phyloP scores from a whole-genome alignment of 1,140 invertebrate species.

The Colletes latitarsis region DNA sequence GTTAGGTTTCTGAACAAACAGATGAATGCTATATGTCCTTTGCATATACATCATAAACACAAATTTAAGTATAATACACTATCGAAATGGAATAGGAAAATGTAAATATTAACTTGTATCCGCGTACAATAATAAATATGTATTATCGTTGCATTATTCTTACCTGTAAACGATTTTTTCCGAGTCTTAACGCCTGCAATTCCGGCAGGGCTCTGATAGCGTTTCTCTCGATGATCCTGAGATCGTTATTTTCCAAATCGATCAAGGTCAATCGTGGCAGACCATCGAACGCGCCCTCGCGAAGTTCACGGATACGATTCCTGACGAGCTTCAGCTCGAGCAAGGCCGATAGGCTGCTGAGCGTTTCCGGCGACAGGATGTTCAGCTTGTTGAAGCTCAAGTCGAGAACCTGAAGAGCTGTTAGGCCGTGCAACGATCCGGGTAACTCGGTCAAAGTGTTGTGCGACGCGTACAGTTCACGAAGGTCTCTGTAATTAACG shows the following conservation, averaged over 20 bases:
- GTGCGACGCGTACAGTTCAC: conserved; percentile 89
- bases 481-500: conserved; percentile 82
- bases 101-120: too few species aligned
- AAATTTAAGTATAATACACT: too few species aligned
- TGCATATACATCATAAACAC: too few species aligned
- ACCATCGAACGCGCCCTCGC: conserved; percentile 87
- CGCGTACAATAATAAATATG: too few species aligned
- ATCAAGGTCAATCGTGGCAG: conserved; percentile 87
- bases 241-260: conserved; percentile 91
- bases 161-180: conserved; percentile 88
- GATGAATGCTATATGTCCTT: too few species aligned
- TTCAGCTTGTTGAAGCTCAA: conserved; percentile 91
- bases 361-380: conserved; percentile 84
- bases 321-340: conserved; percentile 86
- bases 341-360: conserved; percentile 86
- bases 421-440: conserved; percentile 85
- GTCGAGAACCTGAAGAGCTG: conserved; percentile 87
- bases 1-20: too few species aligned
- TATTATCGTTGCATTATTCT: conserved; percentile 25
- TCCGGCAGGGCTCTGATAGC: conserved; percentile 89
- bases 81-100: too few species aligned
- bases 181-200: conserved; percentile 88
- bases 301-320: conserved; percentile 88
- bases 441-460: conserved; percentile 89
- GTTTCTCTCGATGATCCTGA: conserved; percentile 88